Base-by-base conservation (phyloP, 2,113 vertebrate genomes). In the Pleuronectes platessa region DNA sequence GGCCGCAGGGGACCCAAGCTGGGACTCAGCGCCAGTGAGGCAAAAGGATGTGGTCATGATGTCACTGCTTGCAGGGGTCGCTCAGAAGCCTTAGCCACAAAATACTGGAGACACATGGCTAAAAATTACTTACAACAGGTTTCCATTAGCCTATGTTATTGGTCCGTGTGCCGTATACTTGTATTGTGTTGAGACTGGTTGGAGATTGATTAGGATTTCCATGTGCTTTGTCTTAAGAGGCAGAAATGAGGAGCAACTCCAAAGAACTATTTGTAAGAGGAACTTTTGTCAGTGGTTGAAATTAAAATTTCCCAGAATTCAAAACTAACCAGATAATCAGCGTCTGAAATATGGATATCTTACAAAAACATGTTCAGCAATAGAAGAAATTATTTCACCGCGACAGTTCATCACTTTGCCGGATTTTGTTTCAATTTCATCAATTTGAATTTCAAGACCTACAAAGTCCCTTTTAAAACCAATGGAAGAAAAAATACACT, bases 41-140 rank as follows among this genome's bases (percentile, higher is more conserved):
- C 85, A 88, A 91, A 84, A 86, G 92, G 90, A 93, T 94, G 93
- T 92, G 93, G 93, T 93, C 91, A 91, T 94, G 92, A 94, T 93
- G 93, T 94, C 93, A 93, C 83, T 81, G 64, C 83, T 90, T 69
- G 81, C 80, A 88, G 90, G 88, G 92, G 88, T 91, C 84, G 86
- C 78, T 89, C 87, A 90, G 89, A 91, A 93, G 89, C 88, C 82
- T 90, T 79, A 56, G 45, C 91, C 90, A 47, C 90, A 94, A 90
- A 91, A 74, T 83, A 80, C 65, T 89, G 81, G 78, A 83, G 84
- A 92, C 90, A 90, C 82, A 77, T 88, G 84, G 89, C 87, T 89
- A 81, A 86, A 91, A 92, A 90, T 91, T 59, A 89, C 82, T 85
- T 86, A 79, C 83, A 89, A 86, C 87, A 81, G 89, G 83, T 92